Evolutionary conservation across 2,113 vertebrate genomes (phyloP), one percentile per base, ranked within the genome.

Genomic region (Anolis sagrei): DNA sequence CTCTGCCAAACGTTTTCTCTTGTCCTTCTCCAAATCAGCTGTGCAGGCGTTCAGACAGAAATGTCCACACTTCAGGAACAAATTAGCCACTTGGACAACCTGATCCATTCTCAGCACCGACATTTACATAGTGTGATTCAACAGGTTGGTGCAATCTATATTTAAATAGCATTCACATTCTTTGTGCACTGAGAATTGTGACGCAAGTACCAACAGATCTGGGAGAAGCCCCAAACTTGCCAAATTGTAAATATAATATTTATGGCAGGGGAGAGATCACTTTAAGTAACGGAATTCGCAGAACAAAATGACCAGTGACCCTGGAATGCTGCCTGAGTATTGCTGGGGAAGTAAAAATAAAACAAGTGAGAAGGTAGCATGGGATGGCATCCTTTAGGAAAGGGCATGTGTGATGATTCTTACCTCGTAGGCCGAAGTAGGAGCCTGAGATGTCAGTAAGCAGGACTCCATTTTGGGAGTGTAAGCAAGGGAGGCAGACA

Each of bases 31-130:
- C 73, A 13, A 72, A 0, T 1, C 77, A 96, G 96, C 69, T 93
- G 92, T 81, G 88, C 87, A 61, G 79, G 85, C 29, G 90, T 96
- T 88, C 93, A 92, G 2, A 10, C 0, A 48, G 93, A 95, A 84
- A 87, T 95, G 77, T 92, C 88, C 61, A 92, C 82, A 9, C 86
- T 96, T 5, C 92, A 83, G 81, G 94, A 96, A 62, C 95, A 96
- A 91, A 96, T 96, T 64, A 44, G 62, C 19, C 96, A 96, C 44
- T 86, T 97, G 79, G 93, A 96, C 44, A 69, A 49, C 0, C 76
- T 96, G 88, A 96, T 96, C 87, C 94, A 88, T 61, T 91, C 68
- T 0, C 96, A 97, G 32, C 95, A 97, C 11, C 95, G 89, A 64
- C 62, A 80, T 51, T 89, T 97, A 44, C 91, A 80, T 0, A 2